Percentiles rank a stretch among this genome's conserved stretches.
phyloP scores from a whole-genome alignment of 2,888 invertebrate genomes.

The Lordiphosa fenestrarum region DNA sequence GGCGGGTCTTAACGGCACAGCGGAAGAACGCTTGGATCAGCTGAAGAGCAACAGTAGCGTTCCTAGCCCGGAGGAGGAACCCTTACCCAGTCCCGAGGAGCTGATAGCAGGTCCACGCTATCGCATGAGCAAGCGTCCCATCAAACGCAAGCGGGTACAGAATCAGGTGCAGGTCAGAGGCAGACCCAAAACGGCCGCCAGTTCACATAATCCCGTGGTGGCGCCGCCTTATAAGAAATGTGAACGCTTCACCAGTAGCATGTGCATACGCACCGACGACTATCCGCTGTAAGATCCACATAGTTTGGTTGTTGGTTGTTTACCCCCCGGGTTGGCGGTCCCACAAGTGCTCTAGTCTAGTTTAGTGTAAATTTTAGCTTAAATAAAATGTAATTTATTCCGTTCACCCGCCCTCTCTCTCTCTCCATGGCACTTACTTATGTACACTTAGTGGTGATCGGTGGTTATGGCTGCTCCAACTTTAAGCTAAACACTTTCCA shows the following conservation, averaged over 20 bases:
- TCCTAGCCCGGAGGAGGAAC: conserved; percentile 51
- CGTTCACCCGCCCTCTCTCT: conserved; percentile 38
- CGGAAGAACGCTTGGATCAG: conserved; percentile 42
- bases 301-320: conserved; percentile 17
- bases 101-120: conserved; percentile 75
- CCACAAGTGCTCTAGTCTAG: conserved; percentile 16
- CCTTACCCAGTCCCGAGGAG: conserved; percentile 77
- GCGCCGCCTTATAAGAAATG: conserved; percentile 80
- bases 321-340: too few species aligned
- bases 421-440: conserved; percentile 40
- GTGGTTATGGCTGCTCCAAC: conserved; percentile 1
- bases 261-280: conserved; percentile 87
- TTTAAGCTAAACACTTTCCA: conserved; percentile 20
- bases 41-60: conserved; percentile 24
- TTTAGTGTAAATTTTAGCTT: conserved; percentile 34
- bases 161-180: conserved; percentile 27
- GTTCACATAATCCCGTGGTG: conserved; percentile 70
- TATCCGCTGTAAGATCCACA: conserved; percentile 87
- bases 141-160: conserved; percentile 73
- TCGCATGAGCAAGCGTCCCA: conserved; percentile 61
- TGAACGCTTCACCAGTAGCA: conserved; percentile 86
- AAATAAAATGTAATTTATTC: conserved; percentile 58
- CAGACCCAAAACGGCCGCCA: conserved; percentile 71
- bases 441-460: conserved; percentile 40
- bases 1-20: conserved; percentile 77